Base-by-base conservation (phyloP, 2,113 vertebrate species). In the Aix galericulata region DNA sequence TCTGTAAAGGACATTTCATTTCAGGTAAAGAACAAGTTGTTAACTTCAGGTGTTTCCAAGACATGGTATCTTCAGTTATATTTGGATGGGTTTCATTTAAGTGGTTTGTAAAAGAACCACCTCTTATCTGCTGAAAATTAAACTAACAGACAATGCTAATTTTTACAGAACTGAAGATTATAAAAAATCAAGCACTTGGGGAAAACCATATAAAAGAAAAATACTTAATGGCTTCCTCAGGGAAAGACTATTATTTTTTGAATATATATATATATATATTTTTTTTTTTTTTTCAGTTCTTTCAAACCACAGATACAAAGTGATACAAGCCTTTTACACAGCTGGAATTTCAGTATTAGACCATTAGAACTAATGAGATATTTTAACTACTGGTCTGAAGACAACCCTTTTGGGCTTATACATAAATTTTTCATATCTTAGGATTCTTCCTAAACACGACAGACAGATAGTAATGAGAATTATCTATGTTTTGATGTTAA, bases 331-430 rank as follows among this genome's bases (percentile, higher is more conserved):
- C 9, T 89, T 76, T 69, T 15, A 52, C 79, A 59, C 46, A 82
- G 89, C 44, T 93, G 72, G 84, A 95, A 34, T 89, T 88, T 91
- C 50, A 88, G 59, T 80, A 71, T 72, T 60, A 53, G 52, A 53
- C 34, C 76, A 63, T 64, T 82, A 81, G 56, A 94, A 48, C 25
- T 75, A n/a, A 80, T 63, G 62, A 83, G 25, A 32, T 73, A 62
- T 67, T 93, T 95, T 91, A 95, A 92, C 91, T 89, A 89, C 50
- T 27, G 5, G 9, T 44, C 16, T 73, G 17, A 95, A 27, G 58
- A 82, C 9, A 67, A 67, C 20, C 22, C 6, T 88, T 72, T 87
- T 26, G 23, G 40, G 17, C 36, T 94, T 32, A 64, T 1, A 4
- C 9, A 52, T 31, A 31, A 85, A 60, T 68, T 66, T 77, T 72